Evolutionary conservation across 2,888 invertebrate genomes (phyloP).

Genomic region (Drosophila incognita): DNA sequence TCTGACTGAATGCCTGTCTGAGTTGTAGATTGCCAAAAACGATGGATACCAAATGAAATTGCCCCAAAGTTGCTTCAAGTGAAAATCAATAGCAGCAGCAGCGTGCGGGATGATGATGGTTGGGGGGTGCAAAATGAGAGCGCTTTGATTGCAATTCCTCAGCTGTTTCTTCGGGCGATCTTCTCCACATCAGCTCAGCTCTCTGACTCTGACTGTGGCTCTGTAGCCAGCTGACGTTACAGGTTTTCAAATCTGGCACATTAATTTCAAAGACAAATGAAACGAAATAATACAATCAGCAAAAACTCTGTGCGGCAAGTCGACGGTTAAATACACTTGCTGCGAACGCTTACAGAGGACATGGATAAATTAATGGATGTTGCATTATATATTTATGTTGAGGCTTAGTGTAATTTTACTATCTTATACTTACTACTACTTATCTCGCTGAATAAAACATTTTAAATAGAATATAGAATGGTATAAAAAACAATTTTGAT

Average conservation of each 20-base stretch:
- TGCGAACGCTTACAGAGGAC: background rate
- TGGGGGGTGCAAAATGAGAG: slow-evolving; percentile 29
- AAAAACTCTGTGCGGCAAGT: background rate
- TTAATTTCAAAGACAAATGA: slow-evolving; percentile 75
- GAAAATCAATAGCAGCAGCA: slow-evolving; percentile 56
- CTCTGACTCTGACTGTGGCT: slow-evolving; percentile 28
- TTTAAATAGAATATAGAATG: background rate
- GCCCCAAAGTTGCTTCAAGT: slow-evolving; percentile 49
- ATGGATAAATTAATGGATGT: background rate
- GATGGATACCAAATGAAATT: slow-evolving; percentile 37
- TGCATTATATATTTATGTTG: background rate
- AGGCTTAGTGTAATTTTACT: background rate
- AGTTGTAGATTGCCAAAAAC: slow-evolving; percentile 50
- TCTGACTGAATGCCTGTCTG: slow-evolving; percentile 22
- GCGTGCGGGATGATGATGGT: background rate
- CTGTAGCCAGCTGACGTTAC: slow-evolving; percentile 63
- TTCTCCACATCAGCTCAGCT: slow-evolving; percentile 56
- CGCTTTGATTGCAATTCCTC: slow-evolving; percentile 63
- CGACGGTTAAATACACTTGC: slow-evolving; percentile 46
- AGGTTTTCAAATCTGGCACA: slow-evolving; percentile 82
- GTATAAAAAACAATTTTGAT: background rate
- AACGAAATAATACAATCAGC: slow-evolving; percentile 65
- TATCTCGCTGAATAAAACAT: slow-evolving; percentile 14
- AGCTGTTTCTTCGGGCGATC: slow-evolving; percentile 57
- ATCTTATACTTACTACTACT: background rate